Base-by-base conservation (phyloP, 1,140 invertebrate species). In the Drosophila lacertosa region DNA sequence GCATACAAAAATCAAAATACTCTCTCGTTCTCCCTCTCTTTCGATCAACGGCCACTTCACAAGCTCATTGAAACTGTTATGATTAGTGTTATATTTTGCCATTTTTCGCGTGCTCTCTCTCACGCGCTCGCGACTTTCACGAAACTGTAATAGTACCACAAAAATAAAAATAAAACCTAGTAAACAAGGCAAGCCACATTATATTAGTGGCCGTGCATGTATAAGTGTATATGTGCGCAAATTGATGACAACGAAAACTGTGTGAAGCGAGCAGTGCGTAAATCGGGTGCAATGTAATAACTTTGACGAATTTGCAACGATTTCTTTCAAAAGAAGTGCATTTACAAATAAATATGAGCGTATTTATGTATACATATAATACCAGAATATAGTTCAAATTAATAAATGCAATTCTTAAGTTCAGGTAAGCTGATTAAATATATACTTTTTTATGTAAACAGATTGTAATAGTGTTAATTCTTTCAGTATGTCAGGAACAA, bases 81-180 rank as follows among this genome's bases (percentile, higher is more conserved):
- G 72, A 66, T 77, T 80, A 58, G 59, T 77, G 40, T 75, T 74
- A 22, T 68, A 62, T 63, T 77, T 73, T 82, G 78, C 59, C 59
- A 67, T 74, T 75, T 64, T 62, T 44, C 26, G 53, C 32, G 42
- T 24, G 24, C 54, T 37, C 75, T 60, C 68, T 33, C 48, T 44
- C 11, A 22, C 35, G 24, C 32, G 69, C 50, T 72, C 42, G 62
- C 67, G 58, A 86, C 82, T 88, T 86, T 86, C 82, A 67, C 77
- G 50, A 86, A 74, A 66, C 62, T 81, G 53, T 74, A 74, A 74
- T 55, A 70, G 69, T 64, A 59, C 45, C 77, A 64, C 33, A 50
- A 47, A 55, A 39, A 44, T 40, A 66, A 62, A 63, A 84, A 58
- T 72, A 44, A 53, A 32, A 39, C 60, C 63, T 62, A 58, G 60